Evolutionary conservation across 2,888 invertebrate species (phyloP).

Genomic region (Podotricha telesiphe): DNA sequence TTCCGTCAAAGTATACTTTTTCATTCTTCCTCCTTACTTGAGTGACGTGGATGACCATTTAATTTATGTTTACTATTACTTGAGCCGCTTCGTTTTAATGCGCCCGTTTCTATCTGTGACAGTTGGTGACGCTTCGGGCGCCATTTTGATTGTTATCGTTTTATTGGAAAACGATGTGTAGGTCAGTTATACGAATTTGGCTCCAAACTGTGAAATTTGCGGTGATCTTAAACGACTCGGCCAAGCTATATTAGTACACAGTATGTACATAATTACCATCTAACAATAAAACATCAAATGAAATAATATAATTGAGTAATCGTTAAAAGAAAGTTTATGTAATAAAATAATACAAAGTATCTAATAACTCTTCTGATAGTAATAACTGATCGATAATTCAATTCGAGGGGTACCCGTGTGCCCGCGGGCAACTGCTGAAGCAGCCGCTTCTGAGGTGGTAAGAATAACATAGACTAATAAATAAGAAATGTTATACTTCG

Average conservation of each 20-base stretch:
- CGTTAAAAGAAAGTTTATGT: constrained; percentile 24
- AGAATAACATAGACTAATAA: constrained; percentile 37
- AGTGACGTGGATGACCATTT: constrained; percentile 78
- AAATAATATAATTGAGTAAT: constrained; percentile 25
- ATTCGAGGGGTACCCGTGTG: constrained; percentile 67
- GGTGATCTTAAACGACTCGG: not conserved
- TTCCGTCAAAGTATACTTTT: constrained; percentile 74
- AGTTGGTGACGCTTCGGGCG: constrained; percentile 76
- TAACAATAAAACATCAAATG: constrained; percentile 3
- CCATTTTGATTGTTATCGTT: constrained; percentile 77
- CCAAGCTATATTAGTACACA: not conserved
- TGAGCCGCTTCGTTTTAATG: constrained; percentile 76
- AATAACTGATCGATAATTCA: constrained; percentile 79
- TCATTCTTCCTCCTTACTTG: constrained; percentile 68
- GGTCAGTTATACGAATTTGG: constrained; percentile 53
- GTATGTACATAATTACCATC: no score
- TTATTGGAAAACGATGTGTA: constrained; percentile 56
- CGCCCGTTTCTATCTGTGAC: constrained; percentile 75
- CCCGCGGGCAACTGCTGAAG: constrained; percentile 52
- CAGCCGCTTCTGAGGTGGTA: constrained; percentile 55
- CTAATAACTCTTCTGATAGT: constrained; percentile 69
- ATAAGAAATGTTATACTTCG: not conserved
- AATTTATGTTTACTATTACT: constrained; percentile 77
- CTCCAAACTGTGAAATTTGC: constrained; percentile 4
- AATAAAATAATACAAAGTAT: constrained; percentile 23